phyloP scores from a whole-genome alignment of 1,140 invertebrate genomes.

The Listronotus oregonensis region DNA sequence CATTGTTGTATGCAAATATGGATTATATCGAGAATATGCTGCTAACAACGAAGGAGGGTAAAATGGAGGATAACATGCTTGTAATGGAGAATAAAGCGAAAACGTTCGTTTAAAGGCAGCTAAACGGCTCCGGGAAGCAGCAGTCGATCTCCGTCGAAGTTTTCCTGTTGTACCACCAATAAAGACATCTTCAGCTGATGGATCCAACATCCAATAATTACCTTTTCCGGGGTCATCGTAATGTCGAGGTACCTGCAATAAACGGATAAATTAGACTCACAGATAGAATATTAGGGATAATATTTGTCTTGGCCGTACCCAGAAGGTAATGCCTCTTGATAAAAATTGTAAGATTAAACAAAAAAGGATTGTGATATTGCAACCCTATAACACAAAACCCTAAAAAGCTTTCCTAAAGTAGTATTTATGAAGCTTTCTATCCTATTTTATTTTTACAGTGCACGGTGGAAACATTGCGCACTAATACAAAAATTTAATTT shows the following conservation, averaged over 20 bases:
- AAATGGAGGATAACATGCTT: conserved; percentile 42
- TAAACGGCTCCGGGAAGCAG: conserved; percentile 80
- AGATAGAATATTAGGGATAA: too few relatives aligned
- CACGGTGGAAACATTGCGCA: too few relatives aligned
- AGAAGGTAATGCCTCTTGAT: too few relatives aligned
- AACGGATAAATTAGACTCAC: not conserved
- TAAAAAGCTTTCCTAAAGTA: too few relatives aligned
- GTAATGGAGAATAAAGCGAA: conserved; percentile 59
- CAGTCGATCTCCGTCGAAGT: conserved; percentile 83
- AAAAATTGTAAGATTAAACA: too few relatives aligned
- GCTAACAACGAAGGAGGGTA: conserved; percentile 38
- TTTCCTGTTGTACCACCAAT: conserved; percentile 98
- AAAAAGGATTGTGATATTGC: too few relatives aligned
- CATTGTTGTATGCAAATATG: conserved; percentile 45
- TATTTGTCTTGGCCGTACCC: too few relatives aligned
- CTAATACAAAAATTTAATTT: too few relatives aligned
- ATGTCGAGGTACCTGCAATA: conserved; percentile 74
- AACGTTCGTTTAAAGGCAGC: conserved; percentile 83
- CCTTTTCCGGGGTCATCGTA: conserved; percentile 95
- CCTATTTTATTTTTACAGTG: too few relatives aligned
- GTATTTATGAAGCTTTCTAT: too few relatives aligned
- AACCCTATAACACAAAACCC: too few relatives aligned
- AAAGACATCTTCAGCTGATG: conserved; percentile 94
- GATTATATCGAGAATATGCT: conserved; percentile 48
- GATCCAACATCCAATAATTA: conserved; percentile 96